Evolutionary conservation across 2,888 invertebrate species (phyloP).

Genomic region (Rambutsinella grinnellia): DNA sequence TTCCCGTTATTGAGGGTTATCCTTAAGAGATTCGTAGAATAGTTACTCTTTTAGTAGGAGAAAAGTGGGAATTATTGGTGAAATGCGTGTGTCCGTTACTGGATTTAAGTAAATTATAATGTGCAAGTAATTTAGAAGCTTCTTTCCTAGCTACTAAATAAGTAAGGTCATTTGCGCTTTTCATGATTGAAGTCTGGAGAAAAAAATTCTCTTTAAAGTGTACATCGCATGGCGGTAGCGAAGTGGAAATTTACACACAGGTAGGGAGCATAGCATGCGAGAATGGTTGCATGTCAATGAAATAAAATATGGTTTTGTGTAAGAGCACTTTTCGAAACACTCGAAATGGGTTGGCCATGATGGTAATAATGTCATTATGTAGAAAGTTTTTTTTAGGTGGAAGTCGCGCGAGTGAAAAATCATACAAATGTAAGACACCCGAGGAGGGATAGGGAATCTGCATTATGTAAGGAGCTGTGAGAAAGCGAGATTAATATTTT

Average conservation of each 20-base stretch:
- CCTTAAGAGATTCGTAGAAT: conserved; percentile 25
- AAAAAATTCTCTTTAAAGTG: conserved; percentile 23
- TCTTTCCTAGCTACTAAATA: conserved; percentile 55
- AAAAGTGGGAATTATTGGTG: background rate
- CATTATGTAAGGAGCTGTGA: no score
- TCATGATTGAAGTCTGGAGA: conserved; percentile 32
- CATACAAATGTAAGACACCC: no score
- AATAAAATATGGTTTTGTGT: no score
- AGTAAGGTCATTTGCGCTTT: conserved; percentile 59
- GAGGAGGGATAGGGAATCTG: no score
- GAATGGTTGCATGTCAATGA: no score
- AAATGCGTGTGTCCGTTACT: background rate
- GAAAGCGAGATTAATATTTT: no score
- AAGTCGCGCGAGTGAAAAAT: no score
- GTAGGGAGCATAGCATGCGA: conserved; percentile 24
- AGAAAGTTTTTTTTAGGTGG: no score
- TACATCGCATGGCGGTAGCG: background rate
- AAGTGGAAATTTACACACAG: background rate
- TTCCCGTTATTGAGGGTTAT: conserved; percentile 58
- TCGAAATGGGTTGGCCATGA: no score
- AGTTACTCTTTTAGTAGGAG: background rate
- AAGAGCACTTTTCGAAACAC: no score
- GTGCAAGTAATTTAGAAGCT: conserved; percentile 26
- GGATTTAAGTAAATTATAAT: background rate
- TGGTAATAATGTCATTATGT: no score